phyloP scores from a whole-genome alignment of 2,113 vertebrate species.

The Crotalus tigris region DNA sequence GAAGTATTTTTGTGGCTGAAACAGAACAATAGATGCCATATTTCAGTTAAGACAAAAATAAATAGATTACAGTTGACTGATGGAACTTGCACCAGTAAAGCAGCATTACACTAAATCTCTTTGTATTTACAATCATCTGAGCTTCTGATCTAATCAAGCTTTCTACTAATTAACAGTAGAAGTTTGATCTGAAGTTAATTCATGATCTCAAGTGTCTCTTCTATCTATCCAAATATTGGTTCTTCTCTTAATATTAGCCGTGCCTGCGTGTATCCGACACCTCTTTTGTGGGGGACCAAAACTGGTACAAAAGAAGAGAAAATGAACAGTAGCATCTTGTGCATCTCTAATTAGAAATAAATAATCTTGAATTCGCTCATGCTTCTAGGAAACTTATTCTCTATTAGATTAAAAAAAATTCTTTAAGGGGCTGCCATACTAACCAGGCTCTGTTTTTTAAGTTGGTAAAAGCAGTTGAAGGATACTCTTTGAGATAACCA shows the following conservation, averaged over 20 bases:
- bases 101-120: background rate
- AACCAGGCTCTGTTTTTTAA: background rate
- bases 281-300: background rate
- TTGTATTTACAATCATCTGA: fast-evolving
- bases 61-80: background rate
- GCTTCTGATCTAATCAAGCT: background rate
- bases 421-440: background rate
- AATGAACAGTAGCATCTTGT: background rate
- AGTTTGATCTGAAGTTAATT: background rate
- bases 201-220: background rate
- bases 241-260: background rate
- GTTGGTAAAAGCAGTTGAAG: background rate
- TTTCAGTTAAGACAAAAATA: background rate
- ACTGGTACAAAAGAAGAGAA: background rate
- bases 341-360: background rate
- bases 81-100: slow-evolving; percentile 14
- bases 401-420: background rate
- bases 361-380: background rate
- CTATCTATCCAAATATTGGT: background rate
- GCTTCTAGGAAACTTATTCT: background rate
- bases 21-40: background rate
- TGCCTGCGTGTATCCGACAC: background rate
- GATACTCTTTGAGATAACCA: background rate
- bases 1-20: background rate
- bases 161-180: background rate